A percentile compares a stretch with the other conserved stretches of the same genome.
phyloP scores from a whole-genome alignment of 2,888 invertebrate species.

The Orchesella flavescens region DNA sequence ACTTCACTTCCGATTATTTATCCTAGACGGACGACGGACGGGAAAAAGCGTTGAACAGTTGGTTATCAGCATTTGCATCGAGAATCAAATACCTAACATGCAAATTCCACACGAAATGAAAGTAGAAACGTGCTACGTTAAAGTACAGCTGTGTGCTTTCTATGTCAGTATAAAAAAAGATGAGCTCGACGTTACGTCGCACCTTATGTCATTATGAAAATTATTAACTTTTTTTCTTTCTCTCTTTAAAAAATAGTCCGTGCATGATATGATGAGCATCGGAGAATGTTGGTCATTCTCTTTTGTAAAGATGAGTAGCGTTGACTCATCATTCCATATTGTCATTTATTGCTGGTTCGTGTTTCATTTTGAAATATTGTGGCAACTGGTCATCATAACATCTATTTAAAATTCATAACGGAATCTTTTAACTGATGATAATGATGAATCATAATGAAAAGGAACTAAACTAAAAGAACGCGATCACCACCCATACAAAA shows the following conservation, averaged over 20 bases:
- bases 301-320: not conserved
- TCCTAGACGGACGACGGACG: not conserved
- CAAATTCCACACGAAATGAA: constrained; percentile 50
- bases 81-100: constrained; percentile 44
- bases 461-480: no score
- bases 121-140: constrained; percentile 1
- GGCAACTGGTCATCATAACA: no score
- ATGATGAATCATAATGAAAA: no score
- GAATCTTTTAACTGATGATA: not conserved
- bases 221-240: not conserved
- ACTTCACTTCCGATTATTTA: constrained; percentile 54
- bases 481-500: no score
- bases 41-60: constrained; percentile 45
- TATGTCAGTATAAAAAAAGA: constrained; percentile 18
- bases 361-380: no score
- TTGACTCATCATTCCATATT: constrained; percentile 2
- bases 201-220: constrained; percentile 51
- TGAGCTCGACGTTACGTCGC: constrained; percentile 30
- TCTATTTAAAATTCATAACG: not conserved
- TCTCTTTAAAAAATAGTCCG: not conserved
- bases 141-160: constrained; percentile 4
- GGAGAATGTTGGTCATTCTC: not conserved
- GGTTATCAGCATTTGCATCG: constrained; percentile 57
- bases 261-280: not conserved
- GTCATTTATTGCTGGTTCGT: not conserved